These are phyloP conservation scores for Drosophila oshimai DNA, from an alignment of 1,140 invertebrate species.

Conservation along the genomic window DNA sequence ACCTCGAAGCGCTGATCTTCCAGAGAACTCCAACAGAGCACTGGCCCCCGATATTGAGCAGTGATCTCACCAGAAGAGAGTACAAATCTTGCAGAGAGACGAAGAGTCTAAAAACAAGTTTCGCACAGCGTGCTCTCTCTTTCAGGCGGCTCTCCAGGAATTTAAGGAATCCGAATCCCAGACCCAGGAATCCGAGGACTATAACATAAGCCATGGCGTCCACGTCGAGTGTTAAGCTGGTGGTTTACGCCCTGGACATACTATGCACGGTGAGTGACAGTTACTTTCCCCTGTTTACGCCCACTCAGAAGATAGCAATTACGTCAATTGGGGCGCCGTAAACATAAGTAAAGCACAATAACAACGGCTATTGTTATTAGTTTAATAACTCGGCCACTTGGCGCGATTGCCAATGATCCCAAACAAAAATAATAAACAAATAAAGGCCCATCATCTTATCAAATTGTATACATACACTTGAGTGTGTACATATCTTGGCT, in stretches of 20 bases:
- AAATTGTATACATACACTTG: neutral
- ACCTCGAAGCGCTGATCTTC: neutral
- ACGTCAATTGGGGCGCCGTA: slow-evolving; percentile 11
- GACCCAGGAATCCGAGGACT: neutral
- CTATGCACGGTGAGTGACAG: slow-evolving; percentile 70
- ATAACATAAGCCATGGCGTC: slow-evolving; percentile 48
- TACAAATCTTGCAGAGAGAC: neutral
- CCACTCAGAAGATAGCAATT: slow-evolving; percentile 20
- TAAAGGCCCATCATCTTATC: neutral
- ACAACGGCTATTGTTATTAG: slow-evolving; percentile 1
- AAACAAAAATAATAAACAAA: neutral
- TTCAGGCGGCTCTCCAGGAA: slow-evolving; percentile 21
- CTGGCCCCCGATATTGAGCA: neutral
- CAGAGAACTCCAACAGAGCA: neutral
- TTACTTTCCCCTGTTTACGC: neutral
- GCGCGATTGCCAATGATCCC: neutral
- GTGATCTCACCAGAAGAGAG: slow-evolving; percentile 18
- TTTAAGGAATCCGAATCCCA: slow-evolving; percentile 5
- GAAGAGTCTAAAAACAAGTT: slow-evolving; percentile 28
- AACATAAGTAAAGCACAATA: slow-evolving; percentile 1
- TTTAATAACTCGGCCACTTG: neutral
- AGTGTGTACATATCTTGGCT: neutral
- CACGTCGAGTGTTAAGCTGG: slow-evolving; percentile 62
- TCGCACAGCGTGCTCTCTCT: slow-evolving; percentile 13
- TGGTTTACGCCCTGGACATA: slow-evolving; percentile 58